Percentiles rank a stretch among this genome's conserved stretches.
Conservation (phyloP, 1,140 invertebrate genomes). For the Drosophila hydei region DNA sequence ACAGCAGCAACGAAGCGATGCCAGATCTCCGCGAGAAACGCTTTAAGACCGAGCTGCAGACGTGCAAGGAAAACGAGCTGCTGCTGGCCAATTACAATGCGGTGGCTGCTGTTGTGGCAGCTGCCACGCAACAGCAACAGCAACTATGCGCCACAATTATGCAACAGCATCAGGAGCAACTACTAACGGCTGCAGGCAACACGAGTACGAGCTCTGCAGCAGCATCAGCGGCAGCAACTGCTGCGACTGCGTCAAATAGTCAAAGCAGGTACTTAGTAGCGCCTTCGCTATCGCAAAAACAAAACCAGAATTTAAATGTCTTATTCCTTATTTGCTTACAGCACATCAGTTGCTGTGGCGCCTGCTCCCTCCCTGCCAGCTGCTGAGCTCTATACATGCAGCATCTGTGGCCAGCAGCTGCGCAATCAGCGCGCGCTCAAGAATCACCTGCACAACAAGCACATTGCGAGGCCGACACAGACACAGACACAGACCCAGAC, state of each 20-base stretch:
- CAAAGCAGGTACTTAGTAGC: constrained; percentile 46
- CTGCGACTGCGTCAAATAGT: constrained; percentile 3
- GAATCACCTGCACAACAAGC: constrained; percentile 57
- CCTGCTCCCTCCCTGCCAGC: constrained; percentile 1
- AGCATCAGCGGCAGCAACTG: neutral
- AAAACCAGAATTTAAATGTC: too few relatives aligned
- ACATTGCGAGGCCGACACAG: constrained; percentile 14
- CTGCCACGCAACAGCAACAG: constrained; percentile 54
- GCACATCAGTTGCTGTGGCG: constrained; percentile 9
- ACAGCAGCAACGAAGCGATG: constrained; percentile 31
- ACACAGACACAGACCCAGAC: neutral
- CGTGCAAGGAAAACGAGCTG: constrained; percentile 58
- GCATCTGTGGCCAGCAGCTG: constrained; percentile 40
- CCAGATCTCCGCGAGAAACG: constrained; percentile 49
- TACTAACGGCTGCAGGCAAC: constrained; percentile 41
- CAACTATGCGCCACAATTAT: constrained; percentile 51
- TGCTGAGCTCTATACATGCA: constrained; percentile 25
- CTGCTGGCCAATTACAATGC: constrained; percentile 73
- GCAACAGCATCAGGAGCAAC: constrained; percentile 53
- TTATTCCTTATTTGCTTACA: neutral
- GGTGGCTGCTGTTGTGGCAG: constrained; percentile 57
- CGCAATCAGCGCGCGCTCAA: constrained; percentile 51
- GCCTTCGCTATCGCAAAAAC: too few relatives aligned
- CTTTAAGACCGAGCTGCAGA: constrained; percentile 42
- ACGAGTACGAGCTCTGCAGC: constrained; percentile 19